phyloP scores from a whole-genome alignment of 2,113 vertebrate genomes.

The Eulemur rufifrons region DNA sequence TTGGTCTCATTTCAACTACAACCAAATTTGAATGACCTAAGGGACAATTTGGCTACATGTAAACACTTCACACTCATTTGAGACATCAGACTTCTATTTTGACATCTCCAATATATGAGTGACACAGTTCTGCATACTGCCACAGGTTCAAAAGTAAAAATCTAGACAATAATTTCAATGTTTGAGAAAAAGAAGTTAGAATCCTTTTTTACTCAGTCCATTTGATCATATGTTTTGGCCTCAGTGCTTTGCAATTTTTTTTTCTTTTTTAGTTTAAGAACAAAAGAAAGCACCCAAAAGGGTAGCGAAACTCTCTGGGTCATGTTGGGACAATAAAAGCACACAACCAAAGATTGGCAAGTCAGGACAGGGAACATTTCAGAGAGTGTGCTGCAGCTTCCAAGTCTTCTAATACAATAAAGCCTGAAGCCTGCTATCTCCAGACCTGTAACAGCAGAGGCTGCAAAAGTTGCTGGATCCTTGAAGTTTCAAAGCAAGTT shows the following conservation, averaged over 20 bases:
- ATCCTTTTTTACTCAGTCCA: not conserved
- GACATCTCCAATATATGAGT: not conserved
- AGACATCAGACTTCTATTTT: conserved; percentile 29
- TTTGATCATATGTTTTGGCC: not conserved
- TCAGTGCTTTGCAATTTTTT: not conserved
- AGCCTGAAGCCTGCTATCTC: not conserved
- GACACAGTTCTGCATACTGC: not conserved
- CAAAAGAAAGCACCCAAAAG: not conserved
- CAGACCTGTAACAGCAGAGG: not conserved
- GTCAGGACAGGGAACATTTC: not conserved
- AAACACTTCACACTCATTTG: not conserved
- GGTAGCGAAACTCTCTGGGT: not conserved
- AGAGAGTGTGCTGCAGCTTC: not conserved
- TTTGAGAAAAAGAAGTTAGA: not conserved
- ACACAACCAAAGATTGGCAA: not conserved
- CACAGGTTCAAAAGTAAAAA: conserved; percentile 7
- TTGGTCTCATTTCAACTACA: not conserved
- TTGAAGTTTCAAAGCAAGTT: not conserved
- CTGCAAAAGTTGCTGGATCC: not conserved
- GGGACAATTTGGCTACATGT: not conserved
- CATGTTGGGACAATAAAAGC: not conserved
- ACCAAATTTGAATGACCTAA: not conserved
- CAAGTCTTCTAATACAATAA: not conserved
- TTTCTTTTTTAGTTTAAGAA: not conserved
- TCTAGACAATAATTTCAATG: not conserved